Evolutionary conservation across 2,888 invertebrate species (phyloP), one percentile per base, ranked within the genome.

Genomic region (Lampropteryx suffumata): DNA sequence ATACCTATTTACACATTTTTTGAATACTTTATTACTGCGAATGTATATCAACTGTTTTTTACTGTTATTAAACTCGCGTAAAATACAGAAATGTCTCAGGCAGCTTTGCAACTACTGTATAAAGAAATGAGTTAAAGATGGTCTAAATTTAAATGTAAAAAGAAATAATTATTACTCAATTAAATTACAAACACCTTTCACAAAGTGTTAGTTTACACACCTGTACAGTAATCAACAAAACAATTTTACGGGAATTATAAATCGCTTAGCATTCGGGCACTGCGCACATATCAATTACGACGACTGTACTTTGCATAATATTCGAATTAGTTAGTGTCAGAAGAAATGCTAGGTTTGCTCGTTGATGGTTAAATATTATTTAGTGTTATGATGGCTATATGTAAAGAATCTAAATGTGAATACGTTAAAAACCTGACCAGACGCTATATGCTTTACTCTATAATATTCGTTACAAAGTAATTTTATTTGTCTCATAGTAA

Each of bases 241-340:
- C 56, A 65, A 72, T 73, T 71, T 69, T 54, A 65, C 63, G 57
- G 60, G 44, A 61, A 70, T 72, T 67, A 72, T 61, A 67, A 62
- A 60, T 61, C 66, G 61, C 63, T 61, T 62, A 61, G 50, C 49
- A 34, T 52, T 47, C 39, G 24, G 34, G 41, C 50, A 52, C 47
- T 57, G 53, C 51, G 42, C 54, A 50, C 55, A 52, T 65, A 69
- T 66, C 67, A 68, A 68, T 72, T 69, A 68, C 55, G 32, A 17
- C 32, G 52, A 46, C 40, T 53, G 50, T 51, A 55, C 51, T 63
- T 66, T 59, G 55, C 69, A 71, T 71, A 67, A 67, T 64, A 61
- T 61, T 33, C 49, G 21, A 52, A 71, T 70, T 59, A 59, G 58
- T 71, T 55, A 51, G 45, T 53, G 65, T 59, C 58, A 36, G 49